Evolutionary conservation across 2,113 vertebrate species (phyloP).

Genomic region (Myotis davidii): DNA sequence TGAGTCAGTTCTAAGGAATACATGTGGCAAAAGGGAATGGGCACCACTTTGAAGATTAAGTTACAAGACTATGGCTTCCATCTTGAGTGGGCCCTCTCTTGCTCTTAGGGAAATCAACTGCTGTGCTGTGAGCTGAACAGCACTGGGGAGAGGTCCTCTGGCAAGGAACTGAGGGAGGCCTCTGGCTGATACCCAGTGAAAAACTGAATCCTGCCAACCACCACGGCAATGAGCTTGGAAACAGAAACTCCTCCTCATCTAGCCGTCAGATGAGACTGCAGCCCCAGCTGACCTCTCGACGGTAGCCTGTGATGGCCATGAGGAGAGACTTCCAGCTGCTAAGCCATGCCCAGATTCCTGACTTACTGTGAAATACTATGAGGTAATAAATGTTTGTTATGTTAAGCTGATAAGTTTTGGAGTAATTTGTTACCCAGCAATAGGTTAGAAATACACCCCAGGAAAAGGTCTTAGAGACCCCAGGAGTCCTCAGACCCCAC

Average conservation of each 20-base stretch:
- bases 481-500: neutral
- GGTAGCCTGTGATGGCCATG: neutral
- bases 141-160: neutral
- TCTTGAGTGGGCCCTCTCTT: neutral
- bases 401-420: neutral
- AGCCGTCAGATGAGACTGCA: neutral
- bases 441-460: neutral
- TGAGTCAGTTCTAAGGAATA: neutral
- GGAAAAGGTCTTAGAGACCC: neutral
- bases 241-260: neutral
- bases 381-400: neutral
- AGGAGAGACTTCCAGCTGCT: neutral
- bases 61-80: neutral
- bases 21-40: neutral
- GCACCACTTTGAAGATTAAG: neutral
- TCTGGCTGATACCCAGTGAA: too few relatives aligned
- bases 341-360: neutral
- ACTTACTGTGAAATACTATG: neutral
- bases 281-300: neutral
- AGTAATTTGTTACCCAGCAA: neutral
- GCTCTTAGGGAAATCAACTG: neutral
- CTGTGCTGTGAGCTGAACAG: neutral
- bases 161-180: neutral
- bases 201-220: neutral
- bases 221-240: accelerated